Conservation (phyloP, 2,113 vertebrate genomes). For the Larimichthys polyactis region DNA sequence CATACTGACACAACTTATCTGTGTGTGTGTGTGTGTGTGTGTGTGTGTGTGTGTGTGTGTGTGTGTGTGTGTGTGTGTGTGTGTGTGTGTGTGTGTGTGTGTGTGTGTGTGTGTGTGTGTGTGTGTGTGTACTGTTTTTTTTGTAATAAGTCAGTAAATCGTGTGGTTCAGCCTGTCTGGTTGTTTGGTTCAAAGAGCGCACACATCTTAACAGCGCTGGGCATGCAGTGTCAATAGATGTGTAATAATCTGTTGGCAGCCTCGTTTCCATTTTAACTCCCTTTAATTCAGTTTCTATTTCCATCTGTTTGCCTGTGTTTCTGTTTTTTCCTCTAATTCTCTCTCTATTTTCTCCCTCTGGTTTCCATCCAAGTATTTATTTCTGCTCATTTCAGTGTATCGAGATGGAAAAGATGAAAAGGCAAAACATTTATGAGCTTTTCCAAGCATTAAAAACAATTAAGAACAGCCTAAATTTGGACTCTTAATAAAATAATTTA, state of each 20-base stretch:
- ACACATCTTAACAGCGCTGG: background rate
- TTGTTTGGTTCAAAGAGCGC: background rate
- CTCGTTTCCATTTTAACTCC: slow-evolving; percentile 15
- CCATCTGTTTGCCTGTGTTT: background rate
- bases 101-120: no score
- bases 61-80: background rate
- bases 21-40: no score
- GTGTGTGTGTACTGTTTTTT: background rate
- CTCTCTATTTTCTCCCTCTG: background rate
- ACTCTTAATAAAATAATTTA: background rate
- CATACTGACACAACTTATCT: background rate
- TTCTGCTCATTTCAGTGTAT: background rate
- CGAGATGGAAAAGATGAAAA: background rate
- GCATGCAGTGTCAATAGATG: background rate
- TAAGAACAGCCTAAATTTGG: background rate
- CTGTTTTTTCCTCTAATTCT: background rate
- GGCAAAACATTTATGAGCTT: background rate
- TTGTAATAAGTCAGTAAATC: slow-evolving; percentile 12
- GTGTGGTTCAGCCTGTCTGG: background rate
- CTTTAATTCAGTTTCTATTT: slow-evolving; percentile 39
- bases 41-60: background rate
- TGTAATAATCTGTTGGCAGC: slow-evolving; percentile 20
- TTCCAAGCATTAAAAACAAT: background rate
- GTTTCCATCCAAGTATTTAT: background rate
- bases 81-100: background rate